Base-by-base conservation (phyloP, 2,888 invertebrate species). In the Aradus depressus region DNA sequence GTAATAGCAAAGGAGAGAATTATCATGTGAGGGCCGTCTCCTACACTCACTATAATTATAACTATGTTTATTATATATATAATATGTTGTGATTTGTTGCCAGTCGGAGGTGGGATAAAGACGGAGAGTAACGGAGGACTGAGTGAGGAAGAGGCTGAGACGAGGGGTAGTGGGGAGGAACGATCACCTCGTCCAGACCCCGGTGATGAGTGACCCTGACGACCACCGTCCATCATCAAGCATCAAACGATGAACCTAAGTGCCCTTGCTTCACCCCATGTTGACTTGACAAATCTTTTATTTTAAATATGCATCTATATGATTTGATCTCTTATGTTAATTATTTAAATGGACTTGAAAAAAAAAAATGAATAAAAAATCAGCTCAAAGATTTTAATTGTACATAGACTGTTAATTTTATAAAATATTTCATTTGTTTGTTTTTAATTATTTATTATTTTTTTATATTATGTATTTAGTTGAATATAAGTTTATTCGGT, bases 381-480 rank as follows among this genome's bases (percentile, higher is more conserved):
- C 23, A 22, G 44, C 44, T 44, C 44, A 44, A 44, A 42, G 25
- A 42, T 44, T 26, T 28, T 32, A 32, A 26, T 18, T 44, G 44
- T 32, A 35, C 25, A 44, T 44, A 44, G 44, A 44, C 44, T 44
- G 44, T 44, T 44, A 44, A 44, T 44, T 44, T 44, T 32, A 44
- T 44, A 21, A 44, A 35, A 25, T 21, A 32, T 35, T 21, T 31
- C 28, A 31, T 44, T 44, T 34, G 34, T 25, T 44, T 31, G 22
- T 44, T 43, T 18, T 31, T 19, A n/a, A n/a, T n/a, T 31, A 12
- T 32, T 44, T 4, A 44, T 34, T 25, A n/a, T 44, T 25, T 44
- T 19, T 31, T 44, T 31, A 26, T 44, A 44, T 26, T 18, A 44
- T 31, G 18, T 16, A 22, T 23, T 44, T 43, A 25, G 23, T 31